Evolutionary conservation across 2,888 invertebrate species (phyloP).

Genomic region (Caenorhabditis japonica): DNA sequence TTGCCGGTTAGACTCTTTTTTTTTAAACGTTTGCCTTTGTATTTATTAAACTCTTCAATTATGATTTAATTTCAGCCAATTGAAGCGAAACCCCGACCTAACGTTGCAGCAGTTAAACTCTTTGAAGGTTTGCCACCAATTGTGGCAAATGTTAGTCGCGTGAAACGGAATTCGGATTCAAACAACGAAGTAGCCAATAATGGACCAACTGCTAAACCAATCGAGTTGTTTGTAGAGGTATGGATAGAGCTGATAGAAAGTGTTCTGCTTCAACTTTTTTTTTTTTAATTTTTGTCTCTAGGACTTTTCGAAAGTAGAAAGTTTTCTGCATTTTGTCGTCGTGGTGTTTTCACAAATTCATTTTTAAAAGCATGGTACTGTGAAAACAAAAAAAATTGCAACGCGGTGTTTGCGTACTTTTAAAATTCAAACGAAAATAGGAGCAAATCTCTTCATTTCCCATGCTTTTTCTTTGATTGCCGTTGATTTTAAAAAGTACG

Average conservation of each 20-base stretch:
- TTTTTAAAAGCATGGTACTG: too few relatives aligned
- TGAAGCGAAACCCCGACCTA: slow-evolving; percentile 49
- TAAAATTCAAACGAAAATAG: too few relatives aligned
- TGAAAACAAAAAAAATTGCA: too few relatives aligned
- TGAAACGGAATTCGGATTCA: slow-evolving; percentile 8
- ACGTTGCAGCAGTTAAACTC: slow-evolving; percentile 38
- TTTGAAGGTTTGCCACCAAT: slow-evolving; percentile 55
- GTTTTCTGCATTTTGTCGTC: too few relatives aligned
- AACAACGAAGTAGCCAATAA: slow-evolving; percentile 1
- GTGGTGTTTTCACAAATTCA: too few relatives aligned
- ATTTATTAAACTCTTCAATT: too few relatives aligned
- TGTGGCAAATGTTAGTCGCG: slow-evolving; percentile 25
- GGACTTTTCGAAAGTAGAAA: too few relatives aligned
- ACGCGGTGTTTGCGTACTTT: too few relatives aligned
- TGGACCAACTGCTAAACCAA: slow-evolving; percentile 41
- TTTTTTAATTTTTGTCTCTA: background rate
- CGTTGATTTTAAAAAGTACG: too few relatives aligned
- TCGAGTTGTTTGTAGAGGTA: slow-evolving; percentile 51
- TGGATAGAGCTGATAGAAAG: background rate
- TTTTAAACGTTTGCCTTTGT: background rate
- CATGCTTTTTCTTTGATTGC: too few relatives aligned
- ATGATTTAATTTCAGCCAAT: slow-evolving; percentile 53
- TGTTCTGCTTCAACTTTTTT: background rate
- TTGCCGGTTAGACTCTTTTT: slow-evolving; percentile 48
- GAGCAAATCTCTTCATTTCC: too few relatives aligned